phyloP scores from a whole-genome alignment of 1,140 invertebrate genomes.

The Diachasmimorpha longicaudata region DNA sequence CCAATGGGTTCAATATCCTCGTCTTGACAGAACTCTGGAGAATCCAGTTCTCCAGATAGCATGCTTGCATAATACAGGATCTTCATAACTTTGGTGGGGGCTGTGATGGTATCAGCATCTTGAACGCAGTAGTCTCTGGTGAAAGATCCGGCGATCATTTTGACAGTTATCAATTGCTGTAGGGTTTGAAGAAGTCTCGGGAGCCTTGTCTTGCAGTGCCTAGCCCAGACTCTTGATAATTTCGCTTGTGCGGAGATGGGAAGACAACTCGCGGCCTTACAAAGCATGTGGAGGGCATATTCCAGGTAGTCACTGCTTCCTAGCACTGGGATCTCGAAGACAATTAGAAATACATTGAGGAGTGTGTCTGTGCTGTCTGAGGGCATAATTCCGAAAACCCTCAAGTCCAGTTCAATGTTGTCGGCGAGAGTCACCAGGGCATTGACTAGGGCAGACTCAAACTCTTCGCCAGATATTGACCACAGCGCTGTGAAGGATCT shows the following conservation, averaged over 20 bases:
- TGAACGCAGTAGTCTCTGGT: constrained; percentile 78
- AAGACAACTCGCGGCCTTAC: constrained; percentile 77
- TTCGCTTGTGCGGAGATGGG: constrained; percentile 80
- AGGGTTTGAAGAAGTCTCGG: constrained; percentile 78
- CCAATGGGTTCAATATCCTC: constrained; percentile 60
- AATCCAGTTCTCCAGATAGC: constrained; percentile 80
- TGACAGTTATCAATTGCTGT: constrained; percentile 86
- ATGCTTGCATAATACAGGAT: constrained; percentile 91
- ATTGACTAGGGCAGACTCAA: constrained; percentile 79
- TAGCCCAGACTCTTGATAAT: constrained; percentile 80
- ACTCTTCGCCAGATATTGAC: constrained; percentile 62
- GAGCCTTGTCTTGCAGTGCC: constrained; percentile 73
- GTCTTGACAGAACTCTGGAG: constrained; percentile 63
- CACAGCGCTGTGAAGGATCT: constrained; percentile 69
- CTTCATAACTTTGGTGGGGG: constrained; percentile 85
- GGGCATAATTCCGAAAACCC: constrained; percentile 61
- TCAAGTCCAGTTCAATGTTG: constrained; percentile 76
- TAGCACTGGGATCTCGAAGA: constrained; percentile 86
- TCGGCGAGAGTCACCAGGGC: constrained; percentile 77
- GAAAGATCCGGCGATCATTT: constrained; percentile 79
- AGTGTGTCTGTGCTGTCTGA: constrained; percentile 61
- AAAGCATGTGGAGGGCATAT: constrained; percentile 80
- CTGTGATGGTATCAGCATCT: constrained; percentile 81
- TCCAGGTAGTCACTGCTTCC: constrained; percentile 83
- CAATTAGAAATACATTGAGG: constrained; percentile 83